Percentiles rank a stretch among this genome's conserved stretches.
Conservation (phyloP, 2,888 invertebrate genomes). For the Lasioglossum vierecki region DNA sequence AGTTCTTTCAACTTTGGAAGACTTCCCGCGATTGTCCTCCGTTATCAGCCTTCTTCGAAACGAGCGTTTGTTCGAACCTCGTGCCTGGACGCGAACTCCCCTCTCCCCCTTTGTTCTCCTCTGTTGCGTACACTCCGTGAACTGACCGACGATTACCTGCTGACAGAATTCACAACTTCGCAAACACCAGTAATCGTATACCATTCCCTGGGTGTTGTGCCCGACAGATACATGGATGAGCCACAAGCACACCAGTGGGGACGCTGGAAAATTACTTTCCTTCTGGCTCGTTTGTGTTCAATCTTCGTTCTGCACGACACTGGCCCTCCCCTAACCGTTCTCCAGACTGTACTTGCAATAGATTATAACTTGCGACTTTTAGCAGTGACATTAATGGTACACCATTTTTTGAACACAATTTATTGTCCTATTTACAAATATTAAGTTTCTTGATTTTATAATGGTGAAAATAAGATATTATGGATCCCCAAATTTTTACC, state of each 20-base stretch:
- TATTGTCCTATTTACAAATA: no score
- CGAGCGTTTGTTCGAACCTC: conserved; percentile 7
- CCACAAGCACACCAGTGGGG: background rate
- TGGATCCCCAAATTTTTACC: no score
- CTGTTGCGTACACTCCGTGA: conserved; percentile 2
- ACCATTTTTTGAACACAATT: no score
- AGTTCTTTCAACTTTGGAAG: conserved; percentile 28
- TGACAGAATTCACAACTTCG: background rate
- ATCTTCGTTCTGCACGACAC: background rate
- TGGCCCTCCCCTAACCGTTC: background rate
- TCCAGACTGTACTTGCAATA: background rate
- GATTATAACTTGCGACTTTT: no score
- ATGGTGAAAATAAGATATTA: no score
- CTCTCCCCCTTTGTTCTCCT: background rate
- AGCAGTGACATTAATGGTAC: no score
- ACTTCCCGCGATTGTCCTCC: conserved; percentile 30
- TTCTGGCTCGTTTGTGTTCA: background rate
- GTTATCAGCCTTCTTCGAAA: conserved; percentile 27
- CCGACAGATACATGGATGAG: background rate
- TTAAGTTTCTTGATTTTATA: no score
- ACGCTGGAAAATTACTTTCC: background rate
- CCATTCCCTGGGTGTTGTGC: background rate
- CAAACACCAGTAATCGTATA: background rate
- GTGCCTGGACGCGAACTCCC: background rate
- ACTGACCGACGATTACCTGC: background rate